Percentiles rank a stretch among this genome's conserved stretches.
phyloP scores from a whole-genome alignment of 2,113 vertebrate species.

The Desmodus rotundus region DNA sequence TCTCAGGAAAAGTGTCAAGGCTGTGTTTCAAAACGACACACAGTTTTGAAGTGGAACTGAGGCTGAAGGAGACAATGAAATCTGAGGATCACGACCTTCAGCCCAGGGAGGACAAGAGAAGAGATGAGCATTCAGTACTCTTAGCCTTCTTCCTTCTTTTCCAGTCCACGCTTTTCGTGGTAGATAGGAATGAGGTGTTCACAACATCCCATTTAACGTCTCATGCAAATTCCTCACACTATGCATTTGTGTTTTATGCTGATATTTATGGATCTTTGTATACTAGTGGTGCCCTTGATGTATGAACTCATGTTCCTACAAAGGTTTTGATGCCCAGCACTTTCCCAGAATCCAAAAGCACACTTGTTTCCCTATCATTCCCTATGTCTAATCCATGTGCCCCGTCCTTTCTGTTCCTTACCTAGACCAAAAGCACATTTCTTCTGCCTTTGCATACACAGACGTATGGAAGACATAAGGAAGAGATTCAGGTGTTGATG shows the following conservation, averaged over 20 bases:
- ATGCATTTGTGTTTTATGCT: background rate
- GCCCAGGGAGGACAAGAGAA: background rate
- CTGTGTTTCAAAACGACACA: background rate
- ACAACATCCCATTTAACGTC: background rate
- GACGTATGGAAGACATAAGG: accelerated
- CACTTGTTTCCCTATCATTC: no score
- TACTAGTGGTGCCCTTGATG: background rate
- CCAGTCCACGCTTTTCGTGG: background rate
- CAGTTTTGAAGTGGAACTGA: background rate
- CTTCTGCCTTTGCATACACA: background rate
- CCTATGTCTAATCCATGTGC: accelerated
- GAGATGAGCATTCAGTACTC: background rate
- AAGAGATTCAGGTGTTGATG: background rate
- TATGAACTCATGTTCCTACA: background rate
- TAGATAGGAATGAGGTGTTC: no score
- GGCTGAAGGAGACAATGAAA: background rate
- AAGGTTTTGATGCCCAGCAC: background rate
- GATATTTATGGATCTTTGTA: background rate
- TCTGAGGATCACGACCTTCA: background rate
- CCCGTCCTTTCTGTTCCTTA: background rate
- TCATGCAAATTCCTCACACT: background rate
- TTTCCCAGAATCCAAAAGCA: background rate
- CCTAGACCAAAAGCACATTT: background rate
- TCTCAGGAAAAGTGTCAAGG: background rate
- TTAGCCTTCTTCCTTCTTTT: background rate